A percentile compares a stretch with the other conserved stretches of the same genome.
Evolutionary conservation across 2,888 invertebrate species (phyloP).

Genomic region (Synanthedon vespiformis): DNA sequence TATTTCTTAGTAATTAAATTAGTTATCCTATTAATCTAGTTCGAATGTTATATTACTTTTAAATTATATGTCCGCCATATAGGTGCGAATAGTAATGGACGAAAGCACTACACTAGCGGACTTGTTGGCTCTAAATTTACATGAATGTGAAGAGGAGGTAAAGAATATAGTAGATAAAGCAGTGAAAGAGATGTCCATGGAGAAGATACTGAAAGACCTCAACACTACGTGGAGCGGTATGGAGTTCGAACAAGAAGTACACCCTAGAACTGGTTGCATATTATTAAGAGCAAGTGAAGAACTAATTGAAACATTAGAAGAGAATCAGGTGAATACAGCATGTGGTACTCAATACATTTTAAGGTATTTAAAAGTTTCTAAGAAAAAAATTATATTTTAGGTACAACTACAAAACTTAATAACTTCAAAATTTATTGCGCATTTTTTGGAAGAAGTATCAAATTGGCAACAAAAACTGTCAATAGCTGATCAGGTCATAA

Average conservation of each 20-base stretch:
- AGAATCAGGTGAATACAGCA: constrained; percentile 82
- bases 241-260: constrained; percentile 93
- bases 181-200: constrained; percentile 99
- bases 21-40: too few relatives aligned
- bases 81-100: constrained; percentile 96
- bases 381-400: constrained; percentile 38
- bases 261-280: constrained; percentile 87
- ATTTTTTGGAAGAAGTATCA: constrained; percentile 94
- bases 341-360: background rate
- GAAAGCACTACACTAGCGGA: constrained; percentile 92
- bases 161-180: constrained; percentile 98
- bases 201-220: constrained; percentile 90
- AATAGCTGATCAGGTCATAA: constrained; percentile 93
- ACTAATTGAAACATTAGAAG: constrained; percentile 95
- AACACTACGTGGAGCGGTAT: constrained; percentile 92
- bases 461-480: constrained; percentile 93
- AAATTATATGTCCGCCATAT: constrained; percentile 4
- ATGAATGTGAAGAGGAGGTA: constrained; percentile 97
- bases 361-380: background rate
- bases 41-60: too few relatives aligned
- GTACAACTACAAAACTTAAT: constrained; percentile 96
- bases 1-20: too few relatives aligned
- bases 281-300: constrained; percentile 93
- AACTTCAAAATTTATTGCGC: constrained; percentile 96
- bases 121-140: constrained; percentile 89